Conservation (phyloP, 2,113 vertebrate species). For the Acanthisitta chloris region DNA sequence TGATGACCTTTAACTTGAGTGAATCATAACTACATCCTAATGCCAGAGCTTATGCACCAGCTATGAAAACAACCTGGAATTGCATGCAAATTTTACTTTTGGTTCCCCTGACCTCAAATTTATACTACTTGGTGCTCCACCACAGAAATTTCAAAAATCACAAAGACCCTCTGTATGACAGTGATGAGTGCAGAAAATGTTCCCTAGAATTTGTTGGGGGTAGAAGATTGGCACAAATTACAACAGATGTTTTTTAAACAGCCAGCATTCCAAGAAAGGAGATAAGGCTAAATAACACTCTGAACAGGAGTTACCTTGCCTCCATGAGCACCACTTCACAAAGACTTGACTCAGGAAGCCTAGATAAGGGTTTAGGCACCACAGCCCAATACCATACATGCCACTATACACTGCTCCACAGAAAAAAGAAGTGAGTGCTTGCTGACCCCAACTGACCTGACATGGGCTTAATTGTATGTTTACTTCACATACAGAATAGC, state of each 20-base stretch:
- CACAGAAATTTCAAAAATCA: neutral
- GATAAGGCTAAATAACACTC: neutral
- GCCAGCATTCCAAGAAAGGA: neutral
- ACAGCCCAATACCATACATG: neutral
- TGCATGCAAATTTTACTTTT: conserved; percentile 21
- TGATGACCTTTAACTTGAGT: conserved; percentile 47
- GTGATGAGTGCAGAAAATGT: neutral
- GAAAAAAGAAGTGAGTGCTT: neutral
- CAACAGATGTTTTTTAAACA: neutral
- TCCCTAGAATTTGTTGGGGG: neutral
- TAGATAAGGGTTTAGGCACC: neutral
- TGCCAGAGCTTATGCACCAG: conserved; percentile 17
- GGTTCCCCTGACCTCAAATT: neutral
- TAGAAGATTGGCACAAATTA: neutral
- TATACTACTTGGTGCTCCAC: neutral
- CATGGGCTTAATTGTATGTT: neutral
- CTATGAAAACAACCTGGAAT: conserved; percentile 10
- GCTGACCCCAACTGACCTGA: neutral
- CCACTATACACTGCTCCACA: neutral
- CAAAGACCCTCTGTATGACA: neutral
- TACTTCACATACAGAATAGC: neutral
- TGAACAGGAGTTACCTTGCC: neutral
- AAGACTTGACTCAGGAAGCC: neutral
- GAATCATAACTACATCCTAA: conserved; percentile 30
- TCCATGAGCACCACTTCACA: neutral